Percentiles rank a stretch among this genome's conserved stretches.
Evolutionary conservation across 2,113 vertebrate species (phyloP).

Genomic region (Ancistrus triradiatus): DNA sequence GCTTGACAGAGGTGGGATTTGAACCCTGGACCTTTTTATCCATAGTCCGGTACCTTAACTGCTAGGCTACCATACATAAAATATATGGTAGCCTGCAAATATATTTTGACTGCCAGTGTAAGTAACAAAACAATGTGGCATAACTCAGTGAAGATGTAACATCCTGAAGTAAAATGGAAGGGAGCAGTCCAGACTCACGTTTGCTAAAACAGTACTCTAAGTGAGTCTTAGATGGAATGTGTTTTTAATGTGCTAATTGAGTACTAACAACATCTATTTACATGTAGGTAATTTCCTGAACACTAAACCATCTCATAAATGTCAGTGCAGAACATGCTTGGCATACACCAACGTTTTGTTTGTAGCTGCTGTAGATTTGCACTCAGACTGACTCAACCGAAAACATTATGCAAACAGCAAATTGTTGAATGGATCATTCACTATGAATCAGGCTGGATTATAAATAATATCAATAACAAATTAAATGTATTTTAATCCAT

Average conservation of each 20-base stretch:
- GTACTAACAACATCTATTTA: constrained; percentile 61
- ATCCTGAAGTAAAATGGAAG: neutral
- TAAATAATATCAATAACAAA: too few relatives aligned
- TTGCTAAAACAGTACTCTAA: constrained; percentile 3
- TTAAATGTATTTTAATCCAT: too few relatives aligned
- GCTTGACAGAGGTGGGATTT: too few relatives aligned
- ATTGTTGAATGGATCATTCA: too few relatives aligned
- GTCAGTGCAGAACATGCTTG: constrained; percentile 48
- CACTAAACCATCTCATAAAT: constrained; percentile 64
- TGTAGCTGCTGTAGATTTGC: constrained; percentile 11
- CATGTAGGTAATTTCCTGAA: constrained; percentile 52
- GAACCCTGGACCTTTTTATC: too few relatives aligned
- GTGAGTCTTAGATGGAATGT: constrained; percentile 31
- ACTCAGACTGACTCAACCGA: constrained; percentile 1
- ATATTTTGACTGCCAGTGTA: constrained; percentile 46
- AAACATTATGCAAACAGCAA: constrained; percentile 23
- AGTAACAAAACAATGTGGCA: neutral
- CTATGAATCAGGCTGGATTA: too few relatives aligned
- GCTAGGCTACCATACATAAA: too few relatives aligned
- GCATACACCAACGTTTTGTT: constrained; percentile 39
- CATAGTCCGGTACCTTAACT: too few relatives aligned
- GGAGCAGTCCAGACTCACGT: constrained; percentile 16
- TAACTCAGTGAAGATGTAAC: neutral
- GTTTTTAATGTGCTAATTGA: constrained; percentile 55
- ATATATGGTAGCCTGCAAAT: too few relatives aligned